Evolutionary conservation across 64 coral and sea anemone species (phyloP).

Genomic region (Stylophora pistillata): DNA sequence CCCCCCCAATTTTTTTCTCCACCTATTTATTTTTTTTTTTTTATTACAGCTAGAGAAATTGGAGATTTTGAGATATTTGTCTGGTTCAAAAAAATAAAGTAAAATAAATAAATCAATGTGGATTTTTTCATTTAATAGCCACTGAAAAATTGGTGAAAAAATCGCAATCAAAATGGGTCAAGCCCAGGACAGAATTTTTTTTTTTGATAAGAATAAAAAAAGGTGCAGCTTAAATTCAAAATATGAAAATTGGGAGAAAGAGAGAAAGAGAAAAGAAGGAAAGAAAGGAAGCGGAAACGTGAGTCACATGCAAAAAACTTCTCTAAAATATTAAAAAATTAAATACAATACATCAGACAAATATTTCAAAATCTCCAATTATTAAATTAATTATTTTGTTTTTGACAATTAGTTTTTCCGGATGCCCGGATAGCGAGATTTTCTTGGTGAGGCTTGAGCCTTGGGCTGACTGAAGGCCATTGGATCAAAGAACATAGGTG

Average conservation of each 20-base stretch:
- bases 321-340: background rate
- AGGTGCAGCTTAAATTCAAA: background rate
- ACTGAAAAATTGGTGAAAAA: background rate
- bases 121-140: background rate
- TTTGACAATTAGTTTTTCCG: slow-evolving; percentile 12
- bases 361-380: slow-evolving; percentile 20
- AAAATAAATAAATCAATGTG: background rate
- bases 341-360: background rate
- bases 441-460: slow-evolving; percentile 13
- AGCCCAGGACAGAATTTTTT: background rate
- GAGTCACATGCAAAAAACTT: background rate
- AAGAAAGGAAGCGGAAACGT: background rate
- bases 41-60: background rate
- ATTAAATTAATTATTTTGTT: slow-evolving; percentile 18
- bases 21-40: background rate
- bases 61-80: slow-evolving; percentile 8
- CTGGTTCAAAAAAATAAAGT: background rate
- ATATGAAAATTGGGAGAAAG: background rate
- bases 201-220: background rate
- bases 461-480: background rate
- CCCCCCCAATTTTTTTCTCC: background rate
- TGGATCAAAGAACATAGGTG: slow-evolving; percentile 16
- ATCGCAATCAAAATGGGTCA: background rate
- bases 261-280: background rate
- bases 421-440: slow-evolving; percentile 33